These are phyloP conservation scores for Ctena decussata DNA, from an alignment of 2,888 invertebrate species.

Conservation along the genomic window DNA sequence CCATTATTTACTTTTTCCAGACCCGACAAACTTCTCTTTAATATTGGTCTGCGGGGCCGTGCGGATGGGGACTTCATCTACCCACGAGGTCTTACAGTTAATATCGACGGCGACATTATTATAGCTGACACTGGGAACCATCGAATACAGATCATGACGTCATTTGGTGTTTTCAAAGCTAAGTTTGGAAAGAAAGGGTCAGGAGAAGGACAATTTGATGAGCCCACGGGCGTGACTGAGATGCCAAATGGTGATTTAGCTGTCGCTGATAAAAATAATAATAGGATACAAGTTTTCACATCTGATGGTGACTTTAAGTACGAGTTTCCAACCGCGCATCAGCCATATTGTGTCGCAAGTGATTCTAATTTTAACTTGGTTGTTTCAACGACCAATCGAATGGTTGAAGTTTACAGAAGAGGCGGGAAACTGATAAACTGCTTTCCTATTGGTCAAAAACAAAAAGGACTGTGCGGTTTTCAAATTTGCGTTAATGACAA, in stretches of 20 bases:
- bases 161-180: slow-evolving; percentile 76
- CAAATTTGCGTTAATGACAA: slow-evolving; percentile 74
- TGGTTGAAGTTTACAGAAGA: slow-evolving; percentile 77
- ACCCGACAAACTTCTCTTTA: slow-evolving; percentile 81
- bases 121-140: slow-evolving; percentile 84
- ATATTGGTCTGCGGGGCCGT: slow-evolving; percentile 75
- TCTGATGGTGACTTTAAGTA: slow-evolving; percentile 74
- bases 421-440: slow-evolving; percentile 69
- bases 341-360: slow-evolving; percentile 78
- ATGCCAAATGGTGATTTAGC: slow-evolving; percentile 82
- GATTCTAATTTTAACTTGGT: slow-evolving; percentile 78
- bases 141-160: slow-evolving; percentile 80
- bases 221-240: slow-evolving; percentile 81
- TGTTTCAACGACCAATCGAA: slow-evolving; percentile 72
- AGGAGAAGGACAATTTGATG: slow-evolving; percentile 78
- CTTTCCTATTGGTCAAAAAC: slow-evolving; percentile 61
- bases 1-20: slow-evolving; percentile 66
- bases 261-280: slow-evolving; percentile 83
- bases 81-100: slow-evolving; percentile 80
- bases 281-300: slow-evolving; percentile 79
- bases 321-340: slow-evolving; percentile 68
- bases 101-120: slow-evolving; percentile 76
- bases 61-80: slow-evolving; percentile 80
- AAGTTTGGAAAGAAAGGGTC: slow-evolving; percentile 78
- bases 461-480: slow-evolving; percentile 46